These are phyloP conservation scores for Calcarius lapponicus DNA, from an alignment of 2,797 vertebrate species.

Conservation along the genomic window DNA sequence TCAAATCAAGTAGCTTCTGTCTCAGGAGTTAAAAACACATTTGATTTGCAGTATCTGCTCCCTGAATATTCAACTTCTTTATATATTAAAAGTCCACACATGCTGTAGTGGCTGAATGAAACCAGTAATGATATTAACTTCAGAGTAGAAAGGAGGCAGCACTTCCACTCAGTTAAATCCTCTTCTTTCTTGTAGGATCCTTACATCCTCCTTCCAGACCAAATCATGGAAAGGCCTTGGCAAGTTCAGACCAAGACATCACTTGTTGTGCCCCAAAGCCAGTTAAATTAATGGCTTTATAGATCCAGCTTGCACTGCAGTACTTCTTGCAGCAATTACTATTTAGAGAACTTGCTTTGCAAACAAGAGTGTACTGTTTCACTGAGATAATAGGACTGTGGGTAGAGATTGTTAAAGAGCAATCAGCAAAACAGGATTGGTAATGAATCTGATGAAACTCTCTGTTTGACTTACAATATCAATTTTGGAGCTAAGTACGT, in stretches of 20 bases:
- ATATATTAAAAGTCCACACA: background rate
- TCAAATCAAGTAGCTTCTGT: background rate
- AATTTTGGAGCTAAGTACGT: slow-evolving; percentile 40
- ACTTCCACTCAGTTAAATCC: background rate
- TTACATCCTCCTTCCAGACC: background rate
- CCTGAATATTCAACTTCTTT: background rate
- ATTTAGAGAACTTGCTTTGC: slow-evolving; percentile 60
- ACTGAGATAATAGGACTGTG: slow-evolving; percentile 62
- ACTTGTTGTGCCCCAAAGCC: slow-evolving; percentile 20
- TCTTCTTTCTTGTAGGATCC: background rate
- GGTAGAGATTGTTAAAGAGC: slow-evolving; percentile 62
- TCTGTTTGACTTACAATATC: slow-evolving; percentile 66
- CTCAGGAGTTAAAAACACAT: background rate
- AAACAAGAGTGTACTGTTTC: slow-evolving; percentile 62
- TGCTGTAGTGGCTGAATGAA: background rate
- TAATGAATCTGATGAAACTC: slow-evolving; percentile 69
- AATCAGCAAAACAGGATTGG: slow-evolving; percentile 64
- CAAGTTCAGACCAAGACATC: background rate
- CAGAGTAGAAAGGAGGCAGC: background rate
- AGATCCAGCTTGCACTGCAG: slow-evolving; percentile 34
- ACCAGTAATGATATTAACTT: background rate
- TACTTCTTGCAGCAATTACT: slow-evolving; percentile 36
- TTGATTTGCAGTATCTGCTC: background rate
- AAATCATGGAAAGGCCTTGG: background rate
- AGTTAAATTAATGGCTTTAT: slow-evolving; percentile 37